Evolutionary conservation across 2,797 vertebrate genomes (phyloP), one percentile per base, ranked within the genome.

Genomic region (Galago senegalensis): DNA sequence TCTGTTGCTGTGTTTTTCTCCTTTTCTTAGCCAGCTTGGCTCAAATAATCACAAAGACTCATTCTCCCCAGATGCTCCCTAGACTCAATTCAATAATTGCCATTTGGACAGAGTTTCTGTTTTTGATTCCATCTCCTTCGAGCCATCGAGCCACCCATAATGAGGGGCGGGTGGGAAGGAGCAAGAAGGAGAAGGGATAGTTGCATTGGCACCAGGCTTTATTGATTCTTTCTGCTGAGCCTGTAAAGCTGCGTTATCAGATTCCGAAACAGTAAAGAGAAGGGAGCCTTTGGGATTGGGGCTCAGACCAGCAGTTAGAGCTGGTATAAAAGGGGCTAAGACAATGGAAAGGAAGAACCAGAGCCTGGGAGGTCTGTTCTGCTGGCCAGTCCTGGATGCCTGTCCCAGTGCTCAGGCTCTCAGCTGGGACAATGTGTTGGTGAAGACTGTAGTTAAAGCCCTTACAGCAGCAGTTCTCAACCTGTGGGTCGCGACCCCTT

Each of bases 221-320:
- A 18, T 29, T 90, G 82, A n/a, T 60, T 91, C 58, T 86, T 94
- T 77, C 76, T 77, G 46, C 27, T 46, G 65, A 79, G 20, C 37
- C 27, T 31, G 17, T 75, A 29, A 76, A 58, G 20, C 37, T 7
- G 3, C 1, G 4, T 65, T 81, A 72, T 70, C 31, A 72, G 75
- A 27, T 67, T 40, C 81, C 63, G 60, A 34, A 16, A 56, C 21
- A 76, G n/a, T 8, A 7, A 61, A 88, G 46, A 81, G 29, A 86
- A 75, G 43, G 21, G 40, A 37, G 17, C 18, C 14, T 79, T n/a
- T 20, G 43, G 53, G 0, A 18, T 29, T n/a, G 17, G 17, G 6
- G 10, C 18, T 69, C 11, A 61, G 18, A 72, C 16, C 63, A 69
- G 37, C 31, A 80, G 73, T 37, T 14, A 37, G 58, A 40, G n/a